Base-by-base conservation (phyloP, 2,113 vertebrate genomes). In the Sylvietta virens region DNA sequence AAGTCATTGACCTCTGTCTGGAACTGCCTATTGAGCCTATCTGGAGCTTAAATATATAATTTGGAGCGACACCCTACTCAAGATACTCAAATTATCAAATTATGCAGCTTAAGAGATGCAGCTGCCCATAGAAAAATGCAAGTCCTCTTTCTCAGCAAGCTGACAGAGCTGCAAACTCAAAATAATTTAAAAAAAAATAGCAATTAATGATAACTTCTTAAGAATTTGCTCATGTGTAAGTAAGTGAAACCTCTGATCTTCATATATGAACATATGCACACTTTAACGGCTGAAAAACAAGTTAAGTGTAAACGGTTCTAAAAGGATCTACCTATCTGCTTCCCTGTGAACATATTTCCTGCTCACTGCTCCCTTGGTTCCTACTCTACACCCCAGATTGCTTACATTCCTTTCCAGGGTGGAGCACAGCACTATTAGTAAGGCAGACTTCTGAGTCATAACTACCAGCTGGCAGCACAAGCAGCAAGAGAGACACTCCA, bases 371-470 rank as follows among this genome's bases (percentile, higher is more conserved):
- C 11, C 8, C 51, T 2, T 72, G 40, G 58, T 92, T 77, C 16
- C 16, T 15, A 7, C 66, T 66, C 78, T 14, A 15, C 89, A 54
- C 0, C 45, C 53, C 45, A 33, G 42, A 57, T 19, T 62, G 85
- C 85, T 94, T 12, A 47, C 81, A 95, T 95, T 95, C 93, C 87
- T 94, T 50, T 58, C 30, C 4, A 42, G 89, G 94, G 94, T 95
- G 94, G 96, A 94, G 93, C 71, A 22, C 83, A 60, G 57, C 61
- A 27, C 35, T 61, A 57, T 76, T 69, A 81, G 33, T 16, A n/a
- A 78, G 60, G 77, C 86, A 87, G 89, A 60, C 35, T 88, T 88
- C 67, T 94, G 94, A 95, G 81, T 91, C 95, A 92, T 3, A 76
- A 11, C 78, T 45, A 72, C 92, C 76, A 94, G 86, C 90, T 76